These are phyloP conservation scores for Lepisosteus oculatus DNA, from an alignment of 2,113 vertebrate genomes.

Conservation along the genomic window DNA sequence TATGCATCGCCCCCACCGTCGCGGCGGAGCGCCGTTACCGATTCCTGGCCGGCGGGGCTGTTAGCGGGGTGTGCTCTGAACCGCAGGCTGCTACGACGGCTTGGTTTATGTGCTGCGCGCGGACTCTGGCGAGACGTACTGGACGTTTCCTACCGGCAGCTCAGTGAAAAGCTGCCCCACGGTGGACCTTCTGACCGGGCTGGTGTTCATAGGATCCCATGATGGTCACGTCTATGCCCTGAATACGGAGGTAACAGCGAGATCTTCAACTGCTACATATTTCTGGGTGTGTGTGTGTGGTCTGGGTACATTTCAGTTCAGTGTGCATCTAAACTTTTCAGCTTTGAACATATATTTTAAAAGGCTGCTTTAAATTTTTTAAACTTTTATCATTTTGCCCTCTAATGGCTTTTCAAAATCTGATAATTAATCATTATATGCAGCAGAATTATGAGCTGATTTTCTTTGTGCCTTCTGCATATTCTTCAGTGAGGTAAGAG, in stretches of 20 bases:
- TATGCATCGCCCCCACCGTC: conserved; percentile 7
- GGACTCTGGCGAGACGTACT: conserved; percentile 69
- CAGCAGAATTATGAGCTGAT: too few species aligned
- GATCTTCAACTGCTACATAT: background rate
- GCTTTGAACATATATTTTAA: too few species aligned
- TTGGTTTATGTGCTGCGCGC: conserved; percentile 77
- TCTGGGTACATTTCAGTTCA: too few species aligned
- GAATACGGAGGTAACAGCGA: conserved; percentile 74
- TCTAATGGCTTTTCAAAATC: too few species aligned
- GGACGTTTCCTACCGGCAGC: conserved; percentile 79
- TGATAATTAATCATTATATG: too few species aligned
- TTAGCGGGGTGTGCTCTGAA: conserved; percentile 1
- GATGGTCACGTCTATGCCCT: conserved; percentile 85
- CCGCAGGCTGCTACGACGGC: conserved; percentile 85
- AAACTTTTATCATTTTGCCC: too few species aligned
- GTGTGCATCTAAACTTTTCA: too few species aligned
- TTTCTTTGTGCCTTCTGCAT: too few species aligned
- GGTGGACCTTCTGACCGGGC: conserved; percentile 72
- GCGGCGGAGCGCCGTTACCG: too few species aligned
- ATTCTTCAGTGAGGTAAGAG: too few species aligned
- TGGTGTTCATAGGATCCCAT: conserved; percentile 83
- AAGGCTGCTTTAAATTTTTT: too few species aligned
- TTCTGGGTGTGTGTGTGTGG: background rate
- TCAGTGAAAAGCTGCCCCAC: conserved; percentile 83
- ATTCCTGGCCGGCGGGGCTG: too few species aligned